Percentiles rank a stretch among this genome's conserved stretches.
phyloP scores from a whole-genome alignment of 2,113 vertebrate genomes.

The Eulacestoma nigropectus region DNA sequence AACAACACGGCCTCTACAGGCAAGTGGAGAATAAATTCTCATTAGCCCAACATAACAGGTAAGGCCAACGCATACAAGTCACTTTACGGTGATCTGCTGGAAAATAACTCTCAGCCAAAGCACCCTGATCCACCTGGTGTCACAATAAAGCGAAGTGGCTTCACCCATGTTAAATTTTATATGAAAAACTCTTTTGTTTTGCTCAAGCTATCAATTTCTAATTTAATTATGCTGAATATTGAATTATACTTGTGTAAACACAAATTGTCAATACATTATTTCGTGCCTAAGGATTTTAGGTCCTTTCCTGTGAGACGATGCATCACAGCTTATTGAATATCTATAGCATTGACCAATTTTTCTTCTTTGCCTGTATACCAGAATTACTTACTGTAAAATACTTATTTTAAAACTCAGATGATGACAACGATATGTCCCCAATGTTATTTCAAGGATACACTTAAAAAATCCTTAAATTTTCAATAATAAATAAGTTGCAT shows the following conservation, averaged over 20 bases:
- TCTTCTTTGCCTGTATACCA: neutral
- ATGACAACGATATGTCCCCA: neutral
- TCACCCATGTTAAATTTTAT: neutral
- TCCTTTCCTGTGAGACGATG: neutral
- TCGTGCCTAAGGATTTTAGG: neutral
- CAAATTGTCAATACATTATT: constrained; percentile 39
- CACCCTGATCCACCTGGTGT: neutral
- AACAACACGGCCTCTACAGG: neutral
- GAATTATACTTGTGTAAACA: constrained; percentile 43
- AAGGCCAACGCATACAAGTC: neutral
- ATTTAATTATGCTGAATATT: constrained; percentile 52
- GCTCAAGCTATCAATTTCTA: constrained; percentile 46
- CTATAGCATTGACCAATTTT: constrained; percentile 2
- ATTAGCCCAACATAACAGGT: neutral
- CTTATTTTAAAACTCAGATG: constrained; percentile 1
- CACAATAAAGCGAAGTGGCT: neutral
- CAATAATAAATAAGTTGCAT: constrained; percentile 40
- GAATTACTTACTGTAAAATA: constrained; percentile 12
- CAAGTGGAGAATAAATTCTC: neutral
- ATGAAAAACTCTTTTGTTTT: constrained; percentile 15
- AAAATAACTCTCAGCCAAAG: neutral
- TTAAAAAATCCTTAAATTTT: neutral
- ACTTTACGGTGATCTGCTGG: constrained; percentile 1
- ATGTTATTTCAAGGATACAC: constrained; percentile 39
- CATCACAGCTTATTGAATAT: constrained; percentile 40